Evolutionary conservation across 2,113 vertebrate genomes (phyloP), one percentile per base, ranked within the genome.

Genomic region (Ptilonorhynchus violaceus): DNA sequence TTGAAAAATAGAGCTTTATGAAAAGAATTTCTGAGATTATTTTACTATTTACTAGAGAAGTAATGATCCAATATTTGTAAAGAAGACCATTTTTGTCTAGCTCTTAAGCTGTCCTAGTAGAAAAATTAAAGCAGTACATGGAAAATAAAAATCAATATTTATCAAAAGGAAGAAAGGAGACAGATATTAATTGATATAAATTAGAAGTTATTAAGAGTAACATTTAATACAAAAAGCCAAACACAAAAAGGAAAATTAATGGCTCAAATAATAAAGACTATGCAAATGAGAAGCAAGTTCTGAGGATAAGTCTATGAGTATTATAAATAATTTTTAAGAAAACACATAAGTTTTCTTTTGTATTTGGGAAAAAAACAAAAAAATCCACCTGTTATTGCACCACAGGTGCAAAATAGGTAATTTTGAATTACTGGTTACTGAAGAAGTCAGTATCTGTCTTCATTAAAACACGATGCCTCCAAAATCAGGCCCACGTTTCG

Each of bases 401-500:
- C 7, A 31, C 13, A 44, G 28, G 13, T 75, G 20, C 10, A 39
- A 9, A 74, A 52, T 9, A 47, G 1, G 4, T 39, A 44, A 7
- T 66, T 89, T 69, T 73, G 50, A 60, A 10, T 41, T 82, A 24
- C 12, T 75, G 18, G 4, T 33, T 53, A 42, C 13, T 58, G 19
- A 56, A 49, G 13, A 55, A 67, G 20, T 25, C 11, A 31, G 4
- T 58, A 3, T 41, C 11, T 58, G 9, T 63, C 35, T 59, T 89
- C 23, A 39, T 82, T 92, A 83, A 60, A 82, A 47, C 4, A 82
- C 1, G 2, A 52, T 19, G 6, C 0, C 15, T 72, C 16, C 66
- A 70, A 66, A 78, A 42, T 25, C 1, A 1, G 14, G 8, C 23
- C 9, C 17, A 63, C 39, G 20, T 0, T 2, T 75, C 9, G 62